These are phyloP conservation scores for Ardeotis arabs DNA, from an alignment of 2,113 vertebrate genomes.

Conservation along the genomic window DNA sequence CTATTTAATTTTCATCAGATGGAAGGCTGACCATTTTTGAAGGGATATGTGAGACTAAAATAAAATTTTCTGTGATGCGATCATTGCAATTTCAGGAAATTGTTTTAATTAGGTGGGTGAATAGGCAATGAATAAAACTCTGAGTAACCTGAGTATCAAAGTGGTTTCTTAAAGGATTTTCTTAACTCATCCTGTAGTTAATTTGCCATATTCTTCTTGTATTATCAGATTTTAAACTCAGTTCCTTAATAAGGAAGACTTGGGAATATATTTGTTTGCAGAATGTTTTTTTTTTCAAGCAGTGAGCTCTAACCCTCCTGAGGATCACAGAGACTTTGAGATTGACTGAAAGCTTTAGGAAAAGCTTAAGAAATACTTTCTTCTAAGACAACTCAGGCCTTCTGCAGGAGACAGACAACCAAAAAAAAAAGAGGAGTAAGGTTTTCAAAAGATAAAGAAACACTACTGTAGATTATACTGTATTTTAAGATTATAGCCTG, in stretches of 20 bases:
- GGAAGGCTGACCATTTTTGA: not conserved
- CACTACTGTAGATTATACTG: not conserved
- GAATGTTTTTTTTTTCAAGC: not conserved
- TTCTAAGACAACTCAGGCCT: not conserved
- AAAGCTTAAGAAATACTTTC: not conserved
- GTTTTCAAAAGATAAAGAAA: not conserved
- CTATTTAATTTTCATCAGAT: conserved; percentile 4
- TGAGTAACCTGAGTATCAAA: not conserved
- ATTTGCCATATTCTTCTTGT: not conserved
- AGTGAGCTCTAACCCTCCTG: not conserved
- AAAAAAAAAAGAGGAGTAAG: not conserved
- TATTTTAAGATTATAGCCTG: not conserved
- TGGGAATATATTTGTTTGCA: not conserved
- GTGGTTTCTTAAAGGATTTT: not conserved
- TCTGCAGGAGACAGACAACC: not conserved
- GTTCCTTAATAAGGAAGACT: not conserved
- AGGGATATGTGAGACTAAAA: not conserved
- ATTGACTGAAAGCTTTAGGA: not conserved
- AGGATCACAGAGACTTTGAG: not conserved
- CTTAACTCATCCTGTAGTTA: not conserved
- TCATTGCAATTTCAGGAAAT: not conserved
- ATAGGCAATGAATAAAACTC: not conserved
- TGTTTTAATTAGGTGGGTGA: not conserved
- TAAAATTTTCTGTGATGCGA: not conserved
- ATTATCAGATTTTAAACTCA: not conserved